These are phyloP conservation scores for Mugil cephalus DNA, from an alignment of 2,113 vertebrate genomes.

Conservation along the genomic window DNA sequence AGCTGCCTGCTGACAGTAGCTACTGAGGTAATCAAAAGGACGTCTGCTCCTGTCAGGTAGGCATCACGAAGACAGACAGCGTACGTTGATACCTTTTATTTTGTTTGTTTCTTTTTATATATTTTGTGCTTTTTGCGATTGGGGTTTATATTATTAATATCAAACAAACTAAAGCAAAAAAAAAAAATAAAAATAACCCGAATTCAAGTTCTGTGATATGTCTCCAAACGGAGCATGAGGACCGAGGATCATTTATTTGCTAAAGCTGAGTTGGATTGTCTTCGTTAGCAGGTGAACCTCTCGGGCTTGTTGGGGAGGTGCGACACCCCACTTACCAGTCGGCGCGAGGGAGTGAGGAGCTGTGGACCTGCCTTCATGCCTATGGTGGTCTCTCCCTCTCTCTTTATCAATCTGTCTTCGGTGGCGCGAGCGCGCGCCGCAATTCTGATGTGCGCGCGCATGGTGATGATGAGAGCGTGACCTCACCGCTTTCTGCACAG, in stretches of 20 bases:
- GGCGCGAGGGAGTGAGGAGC: slow-evolving; percentile 37
- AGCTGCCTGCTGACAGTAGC: slow-evolving; percentile 6
- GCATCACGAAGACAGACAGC: slow-evolving; percentile 14
- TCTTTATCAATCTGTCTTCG: slow-evolving; percentile 35
- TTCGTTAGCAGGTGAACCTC: not conserved
- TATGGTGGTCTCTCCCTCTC: slow-evolving; percentile 7
- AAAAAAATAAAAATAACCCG: not conserved
- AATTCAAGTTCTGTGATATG: not conserved
- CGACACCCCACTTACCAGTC: slow-evolving; percentile 4
- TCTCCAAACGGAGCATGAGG: not conserved
- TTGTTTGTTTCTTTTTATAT: not conserved
- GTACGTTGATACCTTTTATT: not conserved
- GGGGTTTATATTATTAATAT: too few relatives aligned
- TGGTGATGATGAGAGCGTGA: slow-evolving; percentile 82
- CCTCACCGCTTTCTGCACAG: slow-evolving; percentile 83
- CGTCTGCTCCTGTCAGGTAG: slow-evolving; percentile 29
- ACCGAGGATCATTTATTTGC: too few relatives aligned
- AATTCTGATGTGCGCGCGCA: slow-evolving; percentile 63
- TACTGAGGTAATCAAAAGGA: slow-evolving; percentile 39
- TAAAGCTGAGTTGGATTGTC: not conserved
- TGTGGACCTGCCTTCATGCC: slow-evolving; percentile 12
- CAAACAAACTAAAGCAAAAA: not conserved
- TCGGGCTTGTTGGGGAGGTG: not conserved
- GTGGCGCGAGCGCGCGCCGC: slow-evolving; percentile 65
- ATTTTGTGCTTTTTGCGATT: not conserved